These are phyloP conservation scores for Zaprionus davidi DNA, from an alignment of 1,140 invertebrate genomes.

Conservation along the genomic window DNA sequence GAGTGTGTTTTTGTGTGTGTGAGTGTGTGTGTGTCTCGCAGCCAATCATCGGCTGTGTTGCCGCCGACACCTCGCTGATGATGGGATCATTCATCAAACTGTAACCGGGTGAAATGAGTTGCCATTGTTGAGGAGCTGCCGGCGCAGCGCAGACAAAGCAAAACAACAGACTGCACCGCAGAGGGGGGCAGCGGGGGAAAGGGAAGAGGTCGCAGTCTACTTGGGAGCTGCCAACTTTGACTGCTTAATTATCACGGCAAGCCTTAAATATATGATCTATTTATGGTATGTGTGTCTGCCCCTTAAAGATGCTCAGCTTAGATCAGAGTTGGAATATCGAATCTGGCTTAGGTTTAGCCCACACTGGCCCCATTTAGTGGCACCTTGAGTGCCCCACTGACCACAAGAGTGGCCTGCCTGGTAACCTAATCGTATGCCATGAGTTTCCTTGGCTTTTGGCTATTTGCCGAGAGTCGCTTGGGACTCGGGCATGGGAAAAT, in stretches of 20 bases:
- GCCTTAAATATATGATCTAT: neutral
- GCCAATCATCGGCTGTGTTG: constrained; percentile 67
- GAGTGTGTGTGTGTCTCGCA: constrained; percentile 20
- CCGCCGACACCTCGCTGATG: constrained; percentile 80
- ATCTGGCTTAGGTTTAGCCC: constrained; percentile 36
- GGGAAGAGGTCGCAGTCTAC: neutral
- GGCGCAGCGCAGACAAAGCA: constrained; percentile 22
- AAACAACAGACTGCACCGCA: constrained; percentile 13
- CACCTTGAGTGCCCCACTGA: constrained; percentile 18
- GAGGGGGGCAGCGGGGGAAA: neutral
- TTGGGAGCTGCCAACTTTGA: constrained; percentile 52
- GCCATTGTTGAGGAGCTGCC: constrained; percentile 67
- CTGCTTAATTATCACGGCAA: constrained; percentile 67
- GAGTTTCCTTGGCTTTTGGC: constrained; percentile 49
- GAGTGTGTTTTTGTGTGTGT: constrained; percentile 9
- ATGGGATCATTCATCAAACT: constrained; percentile 84
- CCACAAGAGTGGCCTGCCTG: constrained; percentile 9
- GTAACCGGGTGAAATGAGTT: constrained; percentile 78
- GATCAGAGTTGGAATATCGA: neutral
- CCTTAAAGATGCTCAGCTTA: neutral
- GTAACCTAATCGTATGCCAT: constrained; percentile 30
- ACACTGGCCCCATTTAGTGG: constrained; percentile 24
- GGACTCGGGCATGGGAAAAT: constrained; percentile 57
- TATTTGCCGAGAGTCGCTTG: constrained; percentile 57
- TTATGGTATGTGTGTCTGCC: neutral